These are phyloP conservation scores for Nyctibius grandis DNA, from an alignment of 2,797 vertebrate species.

Conservation along the genomic window DNA sequence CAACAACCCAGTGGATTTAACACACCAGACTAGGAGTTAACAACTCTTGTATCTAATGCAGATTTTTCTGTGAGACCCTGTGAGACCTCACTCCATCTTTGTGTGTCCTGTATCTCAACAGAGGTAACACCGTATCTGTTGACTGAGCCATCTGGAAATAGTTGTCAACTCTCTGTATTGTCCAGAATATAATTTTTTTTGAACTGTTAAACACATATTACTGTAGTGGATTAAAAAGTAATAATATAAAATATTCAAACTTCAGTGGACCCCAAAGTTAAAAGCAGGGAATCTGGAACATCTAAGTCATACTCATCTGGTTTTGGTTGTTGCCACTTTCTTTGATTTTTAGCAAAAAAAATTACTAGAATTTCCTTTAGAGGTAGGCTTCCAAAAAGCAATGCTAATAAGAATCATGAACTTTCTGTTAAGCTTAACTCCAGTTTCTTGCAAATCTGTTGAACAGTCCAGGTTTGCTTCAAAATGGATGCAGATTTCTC, in stretches of 20 bases:
- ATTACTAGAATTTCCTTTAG: neutral
- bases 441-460: neutral
- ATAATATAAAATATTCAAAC: neutral
- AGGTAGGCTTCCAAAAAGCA: neutral
- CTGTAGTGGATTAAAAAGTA: neutral
- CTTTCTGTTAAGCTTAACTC: neutral
- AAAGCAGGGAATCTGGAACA: neutral
- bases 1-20: neutral
- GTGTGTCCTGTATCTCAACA: neutral
- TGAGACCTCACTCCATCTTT: neutral
- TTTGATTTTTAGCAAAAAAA: neutral
- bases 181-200: neutral
- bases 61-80: neutral
- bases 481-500: constrained; percentile 20
- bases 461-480: neutral
- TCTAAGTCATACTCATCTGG: neutral
- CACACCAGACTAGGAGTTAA: neutral
- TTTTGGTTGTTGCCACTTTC: neutral
- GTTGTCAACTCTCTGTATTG: neutral
- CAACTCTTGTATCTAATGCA: neutral
- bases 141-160: neutral
- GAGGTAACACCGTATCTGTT: neutral
- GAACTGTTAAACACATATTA: neutral
- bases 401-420: neutral
- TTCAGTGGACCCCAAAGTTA: neutral